Percentiles rank a stretch among this genome's conserved stretches.
Evolutionary conservation across 2,888 invertebrate species (phyloP).

Genomic region (Pterostichus niger): DNA sequence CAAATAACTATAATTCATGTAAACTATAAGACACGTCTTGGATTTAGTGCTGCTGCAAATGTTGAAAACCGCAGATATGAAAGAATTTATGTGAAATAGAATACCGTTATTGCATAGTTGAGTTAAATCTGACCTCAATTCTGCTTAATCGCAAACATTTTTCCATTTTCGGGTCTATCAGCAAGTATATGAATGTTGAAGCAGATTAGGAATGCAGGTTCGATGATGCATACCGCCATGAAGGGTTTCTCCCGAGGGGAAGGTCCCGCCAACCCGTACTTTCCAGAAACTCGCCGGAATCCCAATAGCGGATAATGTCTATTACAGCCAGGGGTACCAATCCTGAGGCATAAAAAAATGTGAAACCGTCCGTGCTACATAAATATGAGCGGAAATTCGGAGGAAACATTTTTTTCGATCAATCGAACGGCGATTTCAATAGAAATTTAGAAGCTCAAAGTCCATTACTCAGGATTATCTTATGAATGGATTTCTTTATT

Average conservation of each 20-base stretch:
- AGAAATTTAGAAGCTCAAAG: slow-evolving; percentile 48
- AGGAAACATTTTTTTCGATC: slow-evolving; percentile 38
- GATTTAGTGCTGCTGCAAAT: neutral
- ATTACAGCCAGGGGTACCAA: slow-evolving; percentile 35
- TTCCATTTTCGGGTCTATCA: slow-evolving; percentile 17
- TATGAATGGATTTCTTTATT: slow-evolving; percentile 30
- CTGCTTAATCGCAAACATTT: neutral
- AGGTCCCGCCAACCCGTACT: neutral
- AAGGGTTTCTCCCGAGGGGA: neutral
- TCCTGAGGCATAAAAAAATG: slow-evolving; percentile 46
- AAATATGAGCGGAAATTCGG: slow-evolving; percentile 39
- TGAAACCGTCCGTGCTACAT: slow-evolving; percentile 51
- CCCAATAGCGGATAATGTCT: slow-evolving; percentile 43
- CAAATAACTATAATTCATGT: no score
- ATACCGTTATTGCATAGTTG: neutral
- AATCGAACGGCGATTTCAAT: slow-evolving; percentile 51
- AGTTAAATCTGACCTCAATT: slow-evolving; percentile 21
- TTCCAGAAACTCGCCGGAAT: neutral
- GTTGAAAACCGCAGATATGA: neutral
- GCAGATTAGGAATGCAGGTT: slow-evolving; percentile 23
- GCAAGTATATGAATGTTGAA: slow-evolving; percentile 13
- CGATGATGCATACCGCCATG: slow-evolving; percentile 26
- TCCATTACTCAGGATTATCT: slow-evolving; percentile 40
- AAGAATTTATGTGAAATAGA: neutral
- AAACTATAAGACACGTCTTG: neutral